Evolutionary conservation across 1,140 invertebrate genomes (phyloP).

Genomic region (Aphelinus certus): DNA sequence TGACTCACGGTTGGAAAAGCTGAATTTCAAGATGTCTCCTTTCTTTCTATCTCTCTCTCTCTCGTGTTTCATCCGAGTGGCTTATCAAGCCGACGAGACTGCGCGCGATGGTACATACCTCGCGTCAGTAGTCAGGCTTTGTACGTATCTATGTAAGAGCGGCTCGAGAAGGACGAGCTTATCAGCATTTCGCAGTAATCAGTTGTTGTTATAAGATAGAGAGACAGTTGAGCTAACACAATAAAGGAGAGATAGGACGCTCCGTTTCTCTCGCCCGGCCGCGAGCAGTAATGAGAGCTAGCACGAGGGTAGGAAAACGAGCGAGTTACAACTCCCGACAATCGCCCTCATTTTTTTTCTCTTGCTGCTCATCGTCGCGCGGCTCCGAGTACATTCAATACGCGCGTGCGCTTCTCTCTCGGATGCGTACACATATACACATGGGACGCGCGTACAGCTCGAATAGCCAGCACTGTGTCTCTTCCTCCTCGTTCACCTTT

Average conservation of each 20-base stretch:
- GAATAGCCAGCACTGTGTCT: constrained; percentile 22
- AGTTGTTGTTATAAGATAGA: constrained; percentile 34
- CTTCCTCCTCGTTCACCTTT: constrained; percentile 18
- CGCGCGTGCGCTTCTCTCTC: too few relatives aligned
- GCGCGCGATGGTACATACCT: constrained; percentile 17
- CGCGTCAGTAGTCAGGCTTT: background rate
- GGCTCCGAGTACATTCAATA: background rate
- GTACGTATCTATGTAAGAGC: too few relatives aligned
- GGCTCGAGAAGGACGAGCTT: background rate
- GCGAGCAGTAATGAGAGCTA: background rate
- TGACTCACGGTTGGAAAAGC: too few relatives aligned
- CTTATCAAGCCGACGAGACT: too few relatives aligned
- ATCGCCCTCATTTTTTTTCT: background rate
- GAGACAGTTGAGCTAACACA: constrained; percentile 12
- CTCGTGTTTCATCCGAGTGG: too few relatives aligned
- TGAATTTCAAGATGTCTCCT: too few relatives aligned
- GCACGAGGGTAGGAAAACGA: background rate
- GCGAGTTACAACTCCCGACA: background rate
- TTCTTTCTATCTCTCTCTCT: too few relatives aligned
- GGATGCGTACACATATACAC: too few relatives aligned
- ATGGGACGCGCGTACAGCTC: background rate
- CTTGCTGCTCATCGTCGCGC: background rate
- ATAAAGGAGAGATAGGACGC: background rate
- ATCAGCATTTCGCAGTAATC: constrained; percentile 29
- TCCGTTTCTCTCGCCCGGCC: background rate